phyloP scores from a whole-genome alignment of 2,113 vertebrate genomes.

The Corapipo altera region DNA sequence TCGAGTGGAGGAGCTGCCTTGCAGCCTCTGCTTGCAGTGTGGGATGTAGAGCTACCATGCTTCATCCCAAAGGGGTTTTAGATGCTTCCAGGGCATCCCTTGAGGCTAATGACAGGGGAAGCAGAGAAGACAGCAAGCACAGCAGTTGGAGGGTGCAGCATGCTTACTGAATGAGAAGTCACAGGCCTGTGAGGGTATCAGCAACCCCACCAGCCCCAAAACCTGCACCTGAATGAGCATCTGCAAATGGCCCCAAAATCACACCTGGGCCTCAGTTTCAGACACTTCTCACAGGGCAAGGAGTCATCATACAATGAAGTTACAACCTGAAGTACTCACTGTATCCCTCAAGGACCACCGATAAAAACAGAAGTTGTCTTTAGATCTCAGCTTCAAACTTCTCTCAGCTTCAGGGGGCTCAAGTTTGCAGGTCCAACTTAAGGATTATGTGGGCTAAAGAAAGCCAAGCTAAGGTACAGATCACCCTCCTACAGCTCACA shows the following conservation, averaged over 20 bases:
- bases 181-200: background rate
- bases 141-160: rapidly evolving
- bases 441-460: background rate
- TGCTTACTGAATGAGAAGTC: background rate
- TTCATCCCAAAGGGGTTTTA: background rate
- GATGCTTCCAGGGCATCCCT: background rate
- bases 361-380: background rate
- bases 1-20: background rate
- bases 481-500: background rate
- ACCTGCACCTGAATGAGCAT: background rate
- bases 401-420: background rate
- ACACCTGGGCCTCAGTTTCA: background rate
- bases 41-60: background rate
- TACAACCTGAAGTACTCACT: background rate
- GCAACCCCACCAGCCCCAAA: background rate
- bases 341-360: background rate
- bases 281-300: background rate
- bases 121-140: background rate
- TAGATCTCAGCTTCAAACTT: background rate
- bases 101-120: rapidly evolving
- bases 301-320: rapidly evolving
- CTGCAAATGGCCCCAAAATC: background rate
- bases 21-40: background rate
- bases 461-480: background rate
- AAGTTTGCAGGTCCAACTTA: background rate